phyloP scores from a whole-genome alignment of 2,113 vertebrate species.

The human (Homo sapiens) region DNA sequence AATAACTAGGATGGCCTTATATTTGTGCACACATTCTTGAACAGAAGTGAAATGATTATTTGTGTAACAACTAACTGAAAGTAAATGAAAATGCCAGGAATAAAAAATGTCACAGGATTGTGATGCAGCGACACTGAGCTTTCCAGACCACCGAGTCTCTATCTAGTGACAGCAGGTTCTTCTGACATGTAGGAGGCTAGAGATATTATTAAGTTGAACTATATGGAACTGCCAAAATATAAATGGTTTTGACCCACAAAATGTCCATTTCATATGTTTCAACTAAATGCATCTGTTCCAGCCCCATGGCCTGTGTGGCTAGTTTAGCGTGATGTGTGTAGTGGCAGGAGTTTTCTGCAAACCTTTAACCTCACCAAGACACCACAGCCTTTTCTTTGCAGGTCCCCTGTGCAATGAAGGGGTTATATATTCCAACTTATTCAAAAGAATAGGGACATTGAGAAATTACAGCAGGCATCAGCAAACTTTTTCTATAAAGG shows the following conservation, averaged over 20 bases:
- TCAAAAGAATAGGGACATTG: not conserved
- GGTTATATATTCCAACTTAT: not conserved
- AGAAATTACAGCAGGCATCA: not conserved
- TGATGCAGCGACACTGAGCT: not conserved
- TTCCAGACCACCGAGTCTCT: not conserved
- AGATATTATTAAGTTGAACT: not conserved
- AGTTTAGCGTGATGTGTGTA: not conserved
- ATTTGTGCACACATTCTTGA: not conserved
- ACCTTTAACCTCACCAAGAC: not conserved
- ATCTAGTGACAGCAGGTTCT: not conserved
- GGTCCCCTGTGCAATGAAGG: not conserved
- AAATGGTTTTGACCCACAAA: not conserved
- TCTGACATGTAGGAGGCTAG: not conserved
- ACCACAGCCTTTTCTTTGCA: not conserved
- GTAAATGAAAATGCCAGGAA: not conserved
- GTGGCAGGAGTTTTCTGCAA: not conserved
- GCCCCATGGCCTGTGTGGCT: too few relatives aligned
- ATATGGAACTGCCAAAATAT: not conserved
- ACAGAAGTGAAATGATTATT: not conserved
- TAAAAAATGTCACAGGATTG: not conserved
- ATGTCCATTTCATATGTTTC: not conserved
- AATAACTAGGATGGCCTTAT: not conserved
- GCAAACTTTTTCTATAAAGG: not conserved
- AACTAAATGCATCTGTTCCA: not conserved
- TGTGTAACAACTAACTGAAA: not conserved